Conservation (phyloP, 2,888 invertebrate genomes). For the Omphaloscelis lunosa region DNA sequence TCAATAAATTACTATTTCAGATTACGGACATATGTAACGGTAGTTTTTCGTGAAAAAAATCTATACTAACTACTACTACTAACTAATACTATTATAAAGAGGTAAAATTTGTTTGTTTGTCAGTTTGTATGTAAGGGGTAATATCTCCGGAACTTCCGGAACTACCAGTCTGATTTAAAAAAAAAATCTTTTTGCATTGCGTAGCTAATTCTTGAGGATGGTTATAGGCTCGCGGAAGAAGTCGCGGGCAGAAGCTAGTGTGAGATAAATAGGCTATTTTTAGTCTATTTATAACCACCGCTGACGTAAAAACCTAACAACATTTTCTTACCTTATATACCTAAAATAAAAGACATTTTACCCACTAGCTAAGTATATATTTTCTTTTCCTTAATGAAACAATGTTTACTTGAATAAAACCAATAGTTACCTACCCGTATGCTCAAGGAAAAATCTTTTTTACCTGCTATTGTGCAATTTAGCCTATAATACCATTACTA, state of each 20-base stretch:
- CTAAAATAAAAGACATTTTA: not conserved
- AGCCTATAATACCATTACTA: not conserved
- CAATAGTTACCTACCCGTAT: not conserved
- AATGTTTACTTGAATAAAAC: slow-evolving; percentile 1
- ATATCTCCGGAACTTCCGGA: no score
- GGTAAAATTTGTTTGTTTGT: no score
- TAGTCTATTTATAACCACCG: not conserved
- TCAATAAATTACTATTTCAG: slow-evolving; percentile 17
- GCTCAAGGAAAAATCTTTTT: not conserved
- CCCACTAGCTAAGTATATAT: not conserved
- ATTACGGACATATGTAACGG: not conserved
- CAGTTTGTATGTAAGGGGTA: no score
- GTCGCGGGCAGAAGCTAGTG: no score
- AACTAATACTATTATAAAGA: no score
- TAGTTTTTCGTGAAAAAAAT: not conserved
- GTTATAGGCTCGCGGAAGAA: no score
- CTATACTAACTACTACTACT: no score
- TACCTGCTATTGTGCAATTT: not conserved
- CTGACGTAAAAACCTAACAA: not conserved
- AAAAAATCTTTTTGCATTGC: no score
- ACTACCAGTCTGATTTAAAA: no score
- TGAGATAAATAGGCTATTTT: not conserved
- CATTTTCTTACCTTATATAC: not conserved
- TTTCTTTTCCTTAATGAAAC: slow-evolving; percentile 4
- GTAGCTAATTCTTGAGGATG: no score